A percentile compares a stretch with the other conserved stretches of the same genome.
These are phyloP conservation scores for Cataglyphis albicans DNA, from an alignment of 2,888 invertebrate genomes.

Conservation along the genomic window DNA sequence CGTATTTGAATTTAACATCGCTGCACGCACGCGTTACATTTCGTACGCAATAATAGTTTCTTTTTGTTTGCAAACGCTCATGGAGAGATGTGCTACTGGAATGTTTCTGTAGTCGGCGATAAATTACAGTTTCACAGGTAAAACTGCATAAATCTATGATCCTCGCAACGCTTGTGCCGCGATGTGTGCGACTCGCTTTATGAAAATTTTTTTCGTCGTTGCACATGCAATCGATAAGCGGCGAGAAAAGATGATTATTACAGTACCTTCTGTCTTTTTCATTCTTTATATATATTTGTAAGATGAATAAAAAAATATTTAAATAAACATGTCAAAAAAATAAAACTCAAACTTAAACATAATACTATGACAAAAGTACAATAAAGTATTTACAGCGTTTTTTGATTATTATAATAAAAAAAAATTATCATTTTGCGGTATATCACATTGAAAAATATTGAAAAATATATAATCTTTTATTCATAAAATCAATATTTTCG, in stretches of 20 bases:
- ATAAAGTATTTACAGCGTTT: neutral
- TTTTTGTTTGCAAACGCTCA: slow-evolving; percentile 37
- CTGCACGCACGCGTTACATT: slow-evolving; percentile 23
- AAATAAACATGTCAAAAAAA: neutral
- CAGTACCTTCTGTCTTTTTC: neutral
- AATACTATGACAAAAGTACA: neutral
- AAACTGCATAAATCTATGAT: slow-evolving; percentile 42
- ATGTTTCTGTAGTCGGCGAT: slow-evolving; percentile 24
- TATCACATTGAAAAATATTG: neutral
- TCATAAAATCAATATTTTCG: neutral
- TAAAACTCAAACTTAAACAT: neutral
- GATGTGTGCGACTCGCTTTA: slow-evolving; percentile 18
- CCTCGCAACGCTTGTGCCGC: neutral
- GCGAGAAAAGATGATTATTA: neutral
- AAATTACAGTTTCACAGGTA: slow-evolving; percentile 52
- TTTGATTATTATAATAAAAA: neutral
- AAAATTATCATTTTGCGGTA: neutral
- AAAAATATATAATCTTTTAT: neutral
- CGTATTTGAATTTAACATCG: slow-evolving; percentile 48
- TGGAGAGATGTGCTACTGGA: neutral
- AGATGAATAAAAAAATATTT: neutral
- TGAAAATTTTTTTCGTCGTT: slow-evolving; percentile 57
- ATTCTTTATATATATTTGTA: neutral
- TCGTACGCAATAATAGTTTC: slow-evolving; percentile 19
- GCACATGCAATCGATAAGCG: neutral